Conservation (phyloP, 1,140 invertebrate species). For the Nasonia longicornis region DNA sequence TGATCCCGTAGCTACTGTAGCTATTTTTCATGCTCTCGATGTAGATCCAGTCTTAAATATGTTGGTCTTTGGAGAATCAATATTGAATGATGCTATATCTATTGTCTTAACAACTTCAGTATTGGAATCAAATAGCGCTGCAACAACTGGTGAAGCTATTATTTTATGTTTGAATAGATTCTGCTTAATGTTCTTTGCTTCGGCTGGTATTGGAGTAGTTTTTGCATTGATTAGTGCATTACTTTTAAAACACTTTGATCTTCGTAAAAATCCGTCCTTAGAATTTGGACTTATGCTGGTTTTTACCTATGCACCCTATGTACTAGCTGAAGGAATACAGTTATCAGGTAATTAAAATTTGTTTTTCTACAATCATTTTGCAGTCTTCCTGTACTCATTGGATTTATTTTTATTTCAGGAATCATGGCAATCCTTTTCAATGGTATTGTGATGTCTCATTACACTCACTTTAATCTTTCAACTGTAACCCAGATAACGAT, state of each 20-base stretch:
- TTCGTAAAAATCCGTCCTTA: conserved; percentile 96
- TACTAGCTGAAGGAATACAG: conserved; percentile 96
- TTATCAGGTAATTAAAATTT: conserved; percentile 80
- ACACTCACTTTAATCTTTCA: conserved; percentile 98
- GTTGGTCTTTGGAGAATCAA: conserved; percentile 98
- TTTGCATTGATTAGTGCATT: conserved; percentile 95
- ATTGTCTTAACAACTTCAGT: conserved; percentile 96
- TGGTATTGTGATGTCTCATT: conserved; percentile 99
- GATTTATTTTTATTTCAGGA: conserved; percentile 72
- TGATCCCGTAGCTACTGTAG: conserved; percentile 97
- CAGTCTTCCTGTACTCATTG: conserved; percentile 1
- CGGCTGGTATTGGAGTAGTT: conserved; percentile 95
- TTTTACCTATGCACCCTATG: conserved; percentile 98
- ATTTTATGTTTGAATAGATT: conserved; percentile 93
- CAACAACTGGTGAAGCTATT: conserved; percentile 82
- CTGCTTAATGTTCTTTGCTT: conserved; percentile 98
- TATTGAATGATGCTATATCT: conserved; percentile 97
- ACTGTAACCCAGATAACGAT: conserved; percentile 99
- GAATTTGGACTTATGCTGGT: conserved; percentile 99
- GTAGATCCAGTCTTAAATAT: conserved; percentile 97
- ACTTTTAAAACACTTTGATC: conserved; percentile 94
- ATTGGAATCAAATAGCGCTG: conserved; percentile 80
- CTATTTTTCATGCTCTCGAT: conserved; percentile 97
- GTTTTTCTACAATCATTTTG: not conserved
- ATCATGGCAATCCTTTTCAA: conserved; percentile 99